Evolutionary conservation across 2,113 vertebrate genomes (phyloP), one percentile per base, ranked within the genome.

Genomic region (Leptobrachium leishanense): DNA sequence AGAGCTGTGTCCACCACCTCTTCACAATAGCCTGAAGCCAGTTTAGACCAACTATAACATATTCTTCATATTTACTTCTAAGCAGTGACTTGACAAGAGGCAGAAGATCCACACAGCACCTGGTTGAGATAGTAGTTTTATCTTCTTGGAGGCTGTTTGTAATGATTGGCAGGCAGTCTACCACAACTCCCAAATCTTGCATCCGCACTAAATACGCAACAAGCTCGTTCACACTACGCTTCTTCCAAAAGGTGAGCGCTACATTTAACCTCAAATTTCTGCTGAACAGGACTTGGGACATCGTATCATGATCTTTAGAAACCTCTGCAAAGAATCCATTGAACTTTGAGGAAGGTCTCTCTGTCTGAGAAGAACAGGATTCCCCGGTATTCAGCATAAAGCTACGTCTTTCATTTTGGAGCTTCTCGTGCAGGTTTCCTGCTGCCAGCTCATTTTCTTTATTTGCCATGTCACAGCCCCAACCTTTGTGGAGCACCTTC

Each of bases 71-170:
- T 80, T 89, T 94, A 89, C 90, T 94, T 85, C 87, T 91, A 87
- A 98, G 94, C 62, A 97, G 85, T 55, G 89, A 94, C 81, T 91
- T 94, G 75, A 97, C 94, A 83, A 97, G 89, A 82, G 96, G 95
- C 76, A 98, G 90, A 72, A 97, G 92, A 87, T 98, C 96, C 79
- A 98, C 95, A 87, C 96, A 98, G 87, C 94, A 95, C 87, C 96
- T 96, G 83, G 95, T 90, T 70, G 93, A 92, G 83, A 98, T 86
- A 77, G 85, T 91, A 1, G 93, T 79, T 75, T 94, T 94, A 83
- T 94, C 91, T 83, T 96, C 91, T 85, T 94, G 90, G 86, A 98
- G 94, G 88, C 97, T 95, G 91, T 93, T 95, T 46, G 92, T 96
- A 83, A 98, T 93, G 39, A 96, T 88, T 70, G 96, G 96, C 79